Evolutionary conservation across 2,797 vertebrate species (phyloP).

Genomic region (Propithecus perrieri): DNA sequence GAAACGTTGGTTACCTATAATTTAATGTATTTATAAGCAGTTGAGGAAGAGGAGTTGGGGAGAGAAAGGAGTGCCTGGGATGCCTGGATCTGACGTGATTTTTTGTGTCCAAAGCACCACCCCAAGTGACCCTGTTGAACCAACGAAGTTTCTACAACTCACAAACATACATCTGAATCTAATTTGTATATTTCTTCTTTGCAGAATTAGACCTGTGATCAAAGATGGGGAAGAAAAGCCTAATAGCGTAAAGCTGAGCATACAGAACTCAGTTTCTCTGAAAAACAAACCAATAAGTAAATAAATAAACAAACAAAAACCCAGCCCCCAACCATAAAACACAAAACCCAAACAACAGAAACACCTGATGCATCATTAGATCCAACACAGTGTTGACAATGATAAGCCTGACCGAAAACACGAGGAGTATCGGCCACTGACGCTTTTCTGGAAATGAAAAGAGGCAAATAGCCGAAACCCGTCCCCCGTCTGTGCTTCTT

Average conservation of each 20-base stretch:
- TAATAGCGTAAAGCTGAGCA: neutral
- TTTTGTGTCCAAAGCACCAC: neutral
- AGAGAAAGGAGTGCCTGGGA: neutral
- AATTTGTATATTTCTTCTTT: neutral
- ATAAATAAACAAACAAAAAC: neutral
- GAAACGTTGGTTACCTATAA: neutral
- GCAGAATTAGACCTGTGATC: neutral
- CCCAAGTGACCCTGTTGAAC: neutral
- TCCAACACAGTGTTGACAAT: neutral
- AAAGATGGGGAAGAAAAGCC: neutral
- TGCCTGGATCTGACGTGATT: neutral
- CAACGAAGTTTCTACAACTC: neutral
- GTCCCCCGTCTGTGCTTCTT: neutral
- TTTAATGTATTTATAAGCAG: neutral
- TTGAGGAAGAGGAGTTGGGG: neutral
- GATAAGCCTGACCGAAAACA: neutral
- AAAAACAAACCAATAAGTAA: neutral
- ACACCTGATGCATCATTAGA: neutral
- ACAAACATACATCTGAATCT: neutral
- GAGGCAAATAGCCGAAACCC: neutral
- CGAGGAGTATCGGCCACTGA: neutral
- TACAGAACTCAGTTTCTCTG: neutral
- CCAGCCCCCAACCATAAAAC: neutral
- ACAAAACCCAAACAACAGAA: neutral
- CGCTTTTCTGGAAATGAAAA: slow-evolving; percentile 39